Conservation (phyloP, 2,888 invertebrate genomes). For the Timema cristinae region DNA sequence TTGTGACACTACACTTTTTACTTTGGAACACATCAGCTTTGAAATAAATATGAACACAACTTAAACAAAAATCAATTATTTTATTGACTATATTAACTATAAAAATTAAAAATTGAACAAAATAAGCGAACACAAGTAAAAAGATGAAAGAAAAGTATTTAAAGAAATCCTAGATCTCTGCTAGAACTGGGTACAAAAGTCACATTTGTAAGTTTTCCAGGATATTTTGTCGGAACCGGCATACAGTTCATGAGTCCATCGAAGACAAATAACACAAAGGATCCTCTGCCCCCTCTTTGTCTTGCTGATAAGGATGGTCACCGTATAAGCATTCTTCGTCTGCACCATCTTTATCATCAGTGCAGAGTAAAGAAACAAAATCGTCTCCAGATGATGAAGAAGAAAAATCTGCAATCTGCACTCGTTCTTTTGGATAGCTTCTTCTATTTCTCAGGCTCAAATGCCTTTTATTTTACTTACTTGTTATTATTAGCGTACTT, state of each 20-base stretch:
- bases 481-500: too few relatives aligned
- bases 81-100: too few relatives aligned
- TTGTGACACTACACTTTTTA: too few relatives aligned
- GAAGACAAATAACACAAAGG: not conserved
- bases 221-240: not conserved
- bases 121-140: too few relatives aligned
- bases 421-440: not conserved
- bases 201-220: not conserved
- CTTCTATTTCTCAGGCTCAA: not conserved
- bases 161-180: too few relatives aligned
- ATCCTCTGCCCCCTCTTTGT: conserved; percentile 8
- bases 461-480: not conserved
- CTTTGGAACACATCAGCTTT: too few relatives aligned
- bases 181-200: not conserved
- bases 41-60: too few relatives aligned
- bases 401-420: not conserved
- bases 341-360: not conserved
- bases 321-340: conserved; percentile 15
- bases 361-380: not conserved
- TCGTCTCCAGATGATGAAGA: conserved; percentile 7
- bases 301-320: not conserved
- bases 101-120: too few relatives aligned
- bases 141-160: too few relatives aligned
- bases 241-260: conserved; percentile 11
- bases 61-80: too few relatives aligned